Evolutionary conservation across 2,888 invertebrate genomes (phyloP).

Genomic region (Philereme vetulata): DNA sequence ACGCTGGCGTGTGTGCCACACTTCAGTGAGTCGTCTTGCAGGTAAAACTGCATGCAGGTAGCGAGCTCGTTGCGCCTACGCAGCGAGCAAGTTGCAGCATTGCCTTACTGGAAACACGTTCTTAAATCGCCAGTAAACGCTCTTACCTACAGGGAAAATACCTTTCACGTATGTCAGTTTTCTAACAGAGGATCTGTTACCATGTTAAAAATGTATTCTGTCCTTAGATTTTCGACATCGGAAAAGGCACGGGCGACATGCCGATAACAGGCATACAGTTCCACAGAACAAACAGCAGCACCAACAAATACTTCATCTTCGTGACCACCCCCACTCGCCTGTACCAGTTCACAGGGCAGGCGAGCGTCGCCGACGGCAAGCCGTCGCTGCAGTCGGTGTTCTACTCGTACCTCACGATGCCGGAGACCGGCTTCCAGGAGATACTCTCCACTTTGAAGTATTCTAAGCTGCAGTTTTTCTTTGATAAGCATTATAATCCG

Average conservation of each 20-base stretch:
- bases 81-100: too few species aligned
- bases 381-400: conserved; percentile 92
- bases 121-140: too few species aligned
- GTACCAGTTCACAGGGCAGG: conserved; percentile 94
- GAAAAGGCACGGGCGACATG: conserved; percentile 90
- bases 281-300: conserved; percentile 86
- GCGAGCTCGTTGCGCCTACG: too few species aligned
- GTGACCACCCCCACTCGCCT: conserved; percentile 92
- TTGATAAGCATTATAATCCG: conserved; percentile 86
- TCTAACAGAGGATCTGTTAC: neutral
- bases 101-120: too few species aligned
- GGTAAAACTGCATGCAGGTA: too few species aligned
- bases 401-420: conserved; percentile 88
- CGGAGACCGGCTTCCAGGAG: conserved; percentile 89
- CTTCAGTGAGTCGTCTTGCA: too few species aligned
- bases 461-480: conserved; percentile 91
- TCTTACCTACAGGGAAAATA: neutral
- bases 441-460: conserved; percentile 88
- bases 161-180: too few species aligned
- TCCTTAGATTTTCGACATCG: conserved; percentile 92
- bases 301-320: conserved; percentile 91
- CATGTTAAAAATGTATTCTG: neutral
- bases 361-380: conserved; percentile 88
- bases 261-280: conserved; percentile 95
- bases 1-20: too few species aligned